Evolutionary conservation across 2,113 vertebrate species (phyloP).

Genomic region (Taxidea taxus): DNA sequence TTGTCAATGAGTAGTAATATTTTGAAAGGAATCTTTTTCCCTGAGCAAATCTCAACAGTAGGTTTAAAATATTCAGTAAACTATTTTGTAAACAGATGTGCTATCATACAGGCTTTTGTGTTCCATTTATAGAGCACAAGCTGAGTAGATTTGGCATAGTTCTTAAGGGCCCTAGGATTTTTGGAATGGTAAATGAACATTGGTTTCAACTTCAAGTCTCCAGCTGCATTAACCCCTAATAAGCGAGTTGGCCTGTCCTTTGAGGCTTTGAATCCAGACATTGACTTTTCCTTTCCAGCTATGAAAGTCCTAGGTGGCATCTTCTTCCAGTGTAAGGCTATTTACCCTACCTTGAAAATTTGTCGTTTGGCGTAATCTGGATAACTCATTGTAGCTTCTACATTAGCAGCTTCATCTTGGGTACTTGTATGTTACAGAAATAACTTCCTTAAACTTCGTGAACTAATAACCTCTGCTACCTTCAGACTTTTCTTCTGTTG

Average conservation of each 20-base stretch:
- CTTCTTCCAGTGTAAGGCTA: neutral
- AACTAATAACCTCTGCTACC: neutral
- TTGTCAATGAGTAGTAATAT: neutral
- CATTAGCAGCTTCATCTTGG: neutral
- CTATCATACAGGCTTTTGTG: neutral
- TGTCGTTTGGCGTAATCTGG: neutral
- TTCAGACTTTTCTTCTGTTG: neutral
- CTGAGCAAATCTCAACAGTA: neutral
- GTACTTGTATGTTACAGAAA: neutral
- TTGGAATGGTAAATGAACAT: neutral
- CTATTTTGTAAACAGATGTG: neutral
- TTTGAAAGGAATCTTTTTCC: neutral
- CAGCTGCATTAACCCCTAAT: neutral
- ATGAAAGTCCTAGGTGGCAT: neutral
- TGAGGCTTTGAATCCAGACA: neutral
- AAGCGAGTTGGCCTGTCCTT: neutral
- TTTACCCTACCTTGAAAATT: neutral
- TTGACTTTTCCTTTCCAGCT: neutral
- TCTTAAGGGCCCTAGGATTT: neutral
- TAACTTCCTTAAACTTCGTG: neutral
- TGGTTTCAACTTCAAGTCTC: neutral
- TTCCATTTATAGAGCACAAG: neutral
- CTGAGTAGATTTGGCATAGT: neutral
- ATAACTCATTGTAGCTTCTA: neutral
- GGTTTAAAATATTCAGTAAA: neutral